phyloP scores from a whole-genome alignment of 2,888 invertebrate species.

The Apoda limacodes region DNA sequence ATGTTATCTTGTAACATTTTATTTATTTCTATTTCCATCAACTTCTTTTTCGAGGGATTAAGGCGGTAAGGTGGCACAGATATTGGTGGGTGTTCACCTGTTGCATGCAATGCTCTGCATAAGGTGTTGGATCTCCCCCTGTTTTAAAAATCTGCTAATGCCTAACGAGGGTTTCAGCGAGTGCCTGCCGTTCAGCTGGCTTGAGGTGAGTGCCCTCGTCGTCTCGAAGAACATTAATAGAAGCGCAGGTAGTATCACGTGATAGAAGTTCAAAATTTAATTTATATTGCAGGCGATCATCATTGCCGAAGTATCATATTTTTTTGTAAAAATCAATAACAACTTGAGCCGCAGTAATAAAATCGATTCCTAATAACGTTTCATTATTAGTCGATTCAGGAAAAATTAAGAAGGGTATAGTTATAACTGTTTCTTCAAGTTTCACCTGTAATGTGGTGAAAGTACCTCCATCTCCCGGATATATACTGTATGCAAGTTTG shows the following conservation, averaged over 20 bases:
- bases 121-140: too few relatives aligned
- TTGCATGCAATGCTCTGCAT: conserved; percentile 24
- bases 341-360: neutral
- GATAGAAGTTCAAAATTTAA: too few relatives aligned
- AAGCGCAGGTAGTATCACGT: too few relatives aligned
- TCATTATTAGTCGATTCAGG: conserved; percentile 3
- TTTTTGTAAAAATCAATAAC: too few relatives aligned
- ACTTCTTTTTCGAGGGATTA: conserved; percentile 15
- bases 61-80: conserved; percentile 16
- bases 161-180: too few relatives aligned
- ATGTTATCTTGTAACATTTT: conserved; percentile 27
- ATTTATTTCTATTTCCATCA: conserved; percentile 23
- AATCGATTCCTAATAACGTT: conserved; percentile 5
- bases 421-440: too few relatives aligned
- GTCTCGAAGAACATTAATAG: too few relatives aligned
- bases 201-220: too few relatives aligned
- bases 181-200: too few relatives aligned
- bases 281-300: too few relatives aligned
- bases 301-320: too few relatives aligned
- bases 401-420: conserved; percentile 5
- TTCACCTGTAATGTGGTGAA: conserved; percentile 4
- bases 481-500: conserved; percentile 6
- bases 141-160: too few relatives aligned
- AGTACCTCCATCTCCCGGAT: conserved; percentile 4
- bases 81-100: conserved; percentile 22